A percentile compares a stretch with the other conserved stretches of the same genome.
Conservation (phyloP, 2,888 invertebrate species). For the Fragum fragum region DNA sequence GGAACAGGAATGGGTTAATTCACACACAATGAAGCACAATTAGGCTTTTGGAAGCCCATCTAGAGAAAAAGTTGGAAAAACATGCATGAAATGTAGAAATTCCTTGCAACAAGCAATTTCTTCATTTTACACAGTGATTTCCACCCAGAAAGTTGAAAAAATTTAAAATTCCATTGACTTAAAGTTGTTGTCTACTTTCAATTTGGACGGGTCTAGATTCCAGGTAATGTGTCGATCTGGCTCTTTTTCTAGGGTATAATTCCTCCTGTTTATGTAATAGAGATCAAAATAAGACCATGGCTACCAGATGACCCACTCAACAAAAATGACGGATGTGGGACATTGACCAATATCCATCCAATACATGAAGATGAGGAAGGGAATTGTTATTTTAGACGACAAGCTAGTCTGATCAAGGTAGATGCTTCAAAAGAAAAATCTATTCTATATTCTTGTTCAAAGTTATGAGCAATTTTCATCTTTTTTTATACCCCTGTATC, state of each 20-base stretch:
- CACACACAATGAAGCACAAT: too few species aligned
- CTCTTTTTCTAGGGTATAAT: slow-evolving; percentile 70
- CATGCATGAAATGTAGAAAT: neutral
- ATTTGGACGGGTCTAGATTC: neutral
- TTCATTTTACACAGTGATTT: too few species aligned
- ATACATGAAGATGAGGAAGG: slow-evolving; percentile 83
- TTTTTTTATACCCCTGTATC: too few species aligned
- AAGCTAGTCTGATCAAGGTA: slow-evolving; percentile 79
- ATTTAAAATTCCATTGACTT: too few species aligned
- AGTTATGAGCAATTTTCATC: too few species aligned
- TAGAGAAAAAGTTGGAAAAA: neutral
- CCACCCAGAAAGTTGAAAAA: too few species aligned
- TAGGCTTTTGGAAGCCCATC: too few species aligned
- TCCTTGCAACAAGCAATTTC: too few species aligned
- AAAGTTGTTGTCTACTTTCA: neutral
- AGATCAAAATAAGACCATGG: slow-evolving; percentile 81
- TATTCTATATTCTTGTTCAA: too few species aligned
- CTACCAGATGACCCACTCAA: slow-evolving; percentile 73
- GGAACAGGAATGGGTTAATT: too few species aligned
- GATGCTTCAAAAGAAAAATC: too few species aligned
- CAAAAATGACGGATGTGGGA: slow-evolving; percentile 68
- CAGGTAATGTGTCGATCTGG: neutral
- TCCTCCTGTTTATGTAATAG: slow-evolving; percentile 78
- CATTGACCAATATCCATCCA: slow-evolving; percentile 78
- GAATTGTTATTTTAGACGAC: slow-evolving; percentile 78